Conservation (phyloP, 2,888 invertebrate genomes). For the Norana najaformis region DNA sequence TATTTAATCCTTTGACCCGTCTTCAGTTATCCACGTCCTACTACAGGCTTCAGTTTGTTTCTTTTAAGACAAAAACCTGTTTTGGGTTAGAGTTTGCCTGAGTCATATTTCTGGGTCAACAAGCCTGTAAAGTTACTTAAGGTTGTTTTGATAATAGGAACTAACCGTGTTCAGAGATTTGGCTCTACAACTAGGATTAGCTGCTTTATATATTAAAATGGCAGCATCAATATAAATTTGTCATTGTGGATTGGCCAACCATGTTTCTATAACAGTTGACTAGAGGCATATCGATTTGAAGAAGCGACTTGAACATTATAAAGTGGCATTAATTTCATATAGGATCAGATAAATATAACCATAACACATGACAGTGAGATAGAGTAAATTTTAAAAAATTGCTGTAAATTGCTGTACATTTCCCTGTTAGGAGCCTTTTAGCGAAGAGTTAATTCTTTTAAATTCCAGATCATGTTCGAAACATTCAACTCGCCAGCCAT, state of each 20-base stretch:
- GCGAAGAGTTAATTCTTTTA: neutral
- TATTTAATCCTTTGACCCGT: neutral
- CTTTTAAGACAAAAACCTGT: neutral
- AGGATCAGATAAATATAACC: no score
- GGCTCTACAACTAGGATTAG: no score
- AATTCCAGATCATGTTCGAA: constrained; percentile 64
- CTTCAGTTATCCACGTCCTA: neutral
- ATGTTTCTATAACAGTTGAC: neutral
- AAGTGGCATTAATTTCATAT: no score
- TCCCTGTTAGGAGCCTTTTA: neutral
- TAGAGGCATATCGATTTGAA: no score
- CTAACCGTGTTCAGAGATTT: no score
- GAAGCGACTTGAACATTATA: no score
- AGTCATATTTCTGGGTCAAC: no score
- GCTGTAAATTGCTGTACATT: neutral
- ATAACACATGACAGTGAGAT: no score
- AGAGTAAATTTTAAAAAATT: neutral
- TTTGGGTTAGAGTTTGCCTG: neutral
- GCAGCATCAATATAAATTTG: neutral
- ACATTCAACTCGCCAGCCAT: constrained; percentile 49
- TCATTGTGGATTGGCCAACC: neutral
- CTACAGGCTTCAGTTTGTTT: neutral
- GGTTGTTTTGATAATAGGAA: no score
- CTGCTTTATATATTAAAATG: no score
- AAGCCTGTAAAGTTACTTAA: no score